Conservation (phyloP, 2,888 invertebrate species). For the Mamestra brassicae region DNA sequence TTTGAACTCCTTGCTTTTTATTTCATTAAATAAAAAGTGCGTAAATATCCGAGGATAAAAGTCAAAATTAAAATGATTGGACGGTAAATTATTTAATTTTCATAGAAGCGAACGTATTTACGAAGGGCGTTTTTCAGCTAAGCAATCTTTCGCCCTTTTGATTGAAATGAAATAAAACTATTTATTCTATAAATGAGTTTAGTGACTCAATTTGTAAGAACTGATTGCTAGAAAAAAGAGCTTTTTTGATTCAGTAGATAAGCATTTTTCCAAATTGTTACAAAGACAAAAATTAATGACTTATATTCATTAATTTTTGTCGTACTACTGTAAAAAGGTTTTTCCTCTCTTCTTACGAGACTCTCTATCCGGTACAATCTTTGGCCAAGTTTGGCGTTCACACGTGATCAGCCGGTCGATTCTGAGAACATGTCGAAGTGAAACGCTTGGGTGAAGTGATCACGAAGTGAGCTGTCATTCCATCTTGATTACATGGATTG, state of each 20-base stretch:
- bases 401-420: no score
- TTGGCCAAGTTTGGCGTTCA: no score
- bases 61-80: neutral
- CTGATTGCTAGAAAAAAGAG: neutral
- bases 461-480: no score
- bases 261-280: no score
- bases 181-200: constrained; percentile 16
- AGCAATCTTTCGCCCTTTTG: neutral
- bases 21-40: neutral
- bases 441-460: no score
- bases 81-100: neutral
- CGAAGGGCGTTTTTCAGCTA: neutral
- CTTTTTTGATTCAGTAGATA: no score
- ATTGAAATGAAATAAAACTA: constrained; percentile 19
- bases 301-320: no score
- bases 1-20: neutral
- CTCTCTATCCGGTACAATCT: no score
- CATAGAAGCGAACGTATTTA: neutral
- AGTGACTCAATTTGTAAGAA: neutral
- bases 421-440: no score
- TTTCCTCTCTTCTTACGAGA: no score
- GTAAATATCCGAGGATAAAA: neutral
- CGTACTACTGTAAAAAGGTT: neutral
- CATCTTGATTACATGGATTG: no score
- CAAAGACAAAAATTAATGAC: neutral